phyloP scores from a whole-genome alignment of 2,113 vertebrate genomes.

The Calidris pygmaea region DNA sequence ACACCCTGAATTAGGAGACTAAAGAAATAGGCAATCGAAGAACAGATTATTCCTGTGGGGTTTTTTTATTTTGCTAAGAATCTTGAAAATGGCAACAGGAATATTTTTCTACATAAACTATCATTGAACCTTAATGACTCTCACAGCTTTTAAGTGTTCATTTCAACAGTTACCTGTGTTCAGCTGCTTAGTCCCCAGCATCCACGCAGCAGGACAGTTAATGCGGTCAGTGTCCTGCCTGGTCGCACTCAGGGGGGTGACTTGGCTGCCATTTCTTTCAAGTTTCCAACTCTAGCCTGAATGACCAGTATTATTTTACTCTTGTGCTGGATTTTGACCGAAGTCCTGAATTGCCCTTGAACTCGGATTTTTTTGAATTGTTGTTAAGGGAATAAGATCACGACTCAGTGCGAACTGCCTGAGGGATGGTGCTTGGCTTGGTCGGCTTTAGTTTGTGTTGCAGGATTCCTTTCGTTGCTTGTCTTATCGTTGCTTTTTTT shows the following conservation, averaged over 20 bases:
- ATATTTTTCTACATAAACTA: not conserved
- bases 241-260: not conserved
- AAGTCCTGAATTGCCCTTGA: not conserved
- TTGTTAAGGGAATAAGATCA: not conserved
- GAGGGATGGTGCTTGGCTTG: not conserved
- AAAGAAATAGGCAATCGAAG: not conserved
- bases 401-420: not conserved
- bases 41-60: not conserved
- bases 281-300: not conserved
- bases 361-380: not conserved
- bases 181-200: not conserved
- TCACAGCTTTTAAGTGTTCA: not conserved
- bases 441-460: not conserved
- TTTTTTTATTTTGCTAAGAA: not conserved
- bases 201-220: not conserved
- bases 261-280: not conserved
- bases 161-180: not conserved
- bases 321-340: not conserved
- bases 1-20: not conserved
- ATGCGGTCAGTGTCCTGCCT: rapidly evolving
- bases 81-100: not conserved
- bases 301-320: not conserved
- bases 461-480: not conserved
- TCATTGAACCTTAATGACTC: not conserved
- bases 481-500: not conserved